Percentiles rank a stretch among this genome's conserved stretches.
Conservation (phyloP, 1,140 invertebrate species). For the Zelostemma sp. region DNA sequence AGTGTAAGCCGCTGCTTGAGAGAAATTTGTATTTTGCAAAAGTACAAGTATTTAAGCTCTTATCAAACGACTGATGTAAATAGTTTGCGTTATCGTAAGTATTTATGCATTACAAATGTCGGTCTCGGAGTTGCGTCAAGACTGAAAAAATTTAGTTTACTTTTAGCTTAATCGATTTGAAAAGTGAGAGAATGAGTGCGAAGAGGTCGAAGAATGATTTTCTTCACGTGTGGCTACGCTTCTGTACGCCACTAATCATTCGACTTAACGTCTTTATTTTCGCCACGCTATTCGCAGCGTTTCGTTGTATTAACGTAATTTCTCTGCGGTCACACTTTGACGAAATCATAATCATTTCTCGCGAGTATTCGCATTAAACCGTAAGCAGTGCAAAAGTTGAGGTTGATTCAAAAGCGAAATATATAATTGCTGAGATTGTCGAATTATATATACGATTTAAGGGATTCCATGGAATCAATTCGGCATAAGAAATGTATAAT, state of each 20-base stretch:
- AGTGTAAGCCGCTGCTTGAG: too few relatives aligned
- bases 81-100: slow-evolving; percentile 37
- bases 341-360: slow-evolving; percentile 5
- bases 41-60: too few relatives aligned
- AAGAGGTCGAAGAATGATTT: slow-evolving; percentile 13
- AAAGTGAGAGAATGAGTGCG: neutral
- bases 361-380: neutral
- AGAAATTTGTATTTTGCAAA: too few relatives aligned
- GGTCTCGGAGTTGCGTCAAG: neutral
- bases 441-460: too few relatives aligned
- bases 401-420: too few relatives aligned
- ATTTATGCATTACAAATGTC: slow-evolving; percentile 24
- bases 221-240: slow-evolving; percentile 11
- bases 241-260: slow-evolving; percentile 56
- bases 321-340: slow-evolving; percentile 44
- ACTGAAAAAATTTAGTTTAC: neutral
- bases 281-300: slow-evolving; percentile 31
- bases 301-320: slow-evolving; percentile 53
- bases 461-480: too few relatives aligned
- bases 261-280: slow-evolving; percentile 61
- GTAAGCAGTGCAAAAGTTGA: slow-evolving; percentile 9
- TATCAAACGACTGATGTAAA: slow-evolving; percentile 45
- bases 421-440: too few relatives aligned
- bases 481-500: too few relatives aligned
- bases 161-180: neutral